phyloP scores from a whole-genome alignment of 2,888 invertebrate genomes.

The Euphydryas editha region DNA sequence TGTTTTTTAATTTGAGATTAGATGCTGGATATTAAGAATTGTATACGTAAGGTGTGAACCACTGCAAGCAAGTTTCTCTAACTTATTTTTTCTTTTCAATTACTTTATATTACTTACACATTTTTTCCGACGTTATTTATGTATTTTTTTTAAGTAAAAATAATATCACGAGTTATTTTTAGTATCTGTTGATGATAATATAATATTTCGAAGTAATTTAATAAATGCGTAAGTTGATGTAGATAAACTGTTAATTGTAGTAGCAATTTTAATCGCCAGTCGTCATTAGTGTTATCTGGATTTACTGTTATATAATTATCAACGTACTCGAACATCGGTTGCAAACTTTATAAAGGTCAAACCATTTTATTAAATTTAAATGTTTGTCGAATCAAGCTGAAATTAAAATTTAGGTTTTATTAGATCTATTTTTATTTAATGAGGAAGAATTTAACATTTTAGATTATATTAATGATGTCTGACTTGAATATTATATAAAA shows the following conservation, averaged over 20 bases:
- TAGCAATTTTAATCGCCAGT: conserved; percentile 22
- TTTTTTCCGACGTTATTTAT: no score
- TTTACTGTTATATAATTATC: conserved; percentile 21
- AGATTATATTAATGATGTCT: no score
- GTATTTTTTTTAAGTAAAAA: background rate
- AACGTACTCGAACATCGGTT: conserved; percentile 9
- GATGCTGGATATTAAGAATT: conserved; percentile 29
- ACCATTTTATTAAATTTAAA: background rate
- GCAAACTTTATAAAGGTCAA: conserved; percentile 1
- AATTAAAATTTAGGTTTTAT: background rate
- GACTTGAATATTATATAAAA: no score
- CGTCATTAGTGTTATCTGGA: conserved; percentile 29
- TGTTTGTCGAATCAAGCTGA: background rate
- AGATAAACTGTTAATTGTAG: conserved; percentile 2
- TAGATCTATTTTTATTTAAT: no score
- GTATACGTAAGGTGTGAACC: background rate
- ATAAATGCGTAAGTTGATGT: conserved; percentile 9
- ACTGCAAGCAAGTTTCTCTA: background rate
- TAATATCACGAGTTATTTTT: background rate
- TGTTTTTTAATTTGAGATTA: conserved; percentile 25
- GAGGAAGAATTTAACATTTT: no score
- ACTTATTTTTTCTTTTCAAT: no score
- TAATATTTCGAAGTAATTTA: background rate
- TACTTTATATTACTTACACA: no score
- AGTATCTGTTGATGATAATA: background rate